These are phyloP conservation scores for Zoanthus sansibaricus DNA, from an alignment of 92 coral and sea anemone genomes.

Conservation along the genomic window DNA sequence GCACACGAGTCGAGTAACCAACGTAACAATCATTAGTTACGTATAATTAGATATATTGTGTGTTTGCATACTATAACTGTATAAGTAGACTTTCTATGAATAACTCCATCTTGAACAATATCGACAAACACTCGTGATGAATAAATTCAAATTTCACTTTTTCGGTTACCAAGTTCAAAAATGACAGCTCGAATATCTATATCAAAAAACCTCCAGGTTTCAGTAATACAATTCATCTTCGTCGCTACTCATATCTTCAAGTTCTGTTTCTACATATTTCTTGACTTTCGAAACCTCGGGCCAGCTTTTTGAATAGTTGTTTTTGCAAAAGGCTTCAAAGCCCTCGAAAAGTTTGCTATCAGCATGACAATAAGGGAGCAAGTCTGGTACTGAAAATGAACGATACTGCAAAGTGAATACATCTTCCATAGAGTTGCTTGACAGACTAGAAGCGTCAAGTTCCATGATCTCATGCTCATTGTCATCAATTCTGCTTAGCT, in stretches of 20 bases:
- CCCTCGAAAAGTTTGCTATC: slow-evolving; percentile 11
- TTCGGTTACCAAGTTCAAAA: neutral
- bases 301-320: slow-evolving; percentile 30
- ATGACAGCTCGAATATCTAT: neutral
- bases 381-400: slow-evolving; percentile 27
- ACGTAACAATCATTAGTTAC: neutral
- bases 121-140: neutral
- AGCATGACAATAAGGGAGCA: neutral
- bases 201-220: neutral
- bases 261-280: slow-evolving; percentile 1
- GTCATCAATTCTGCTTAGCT: slow-evolving; percentile 34
- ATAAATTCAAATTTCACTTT: neutral
- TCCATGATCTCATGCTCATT: slow-evolving; percentile 22
- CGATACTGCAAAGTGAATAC: neutral
- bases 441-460: slow-evolving; percentile 20
- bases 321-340: neutral
- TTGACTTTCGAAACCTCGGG: slow-evolving; percentile 28
- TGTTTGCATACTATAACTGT: neutral
- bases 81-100: neutral
- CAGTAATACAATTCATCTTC: slow-evolving; percentile 18
- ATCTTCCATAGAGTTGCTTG: slow-evolving; percentile 15
- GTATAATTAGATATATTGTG: neutral
- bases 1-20: neutral
- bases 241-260: slow-evolving; percentile 20
- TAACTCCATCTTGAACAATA: neutral